Base-by-base conservation (phyloP, 2,888 invertebrate genomes). In the Agrilus cyanescens region DNA sequence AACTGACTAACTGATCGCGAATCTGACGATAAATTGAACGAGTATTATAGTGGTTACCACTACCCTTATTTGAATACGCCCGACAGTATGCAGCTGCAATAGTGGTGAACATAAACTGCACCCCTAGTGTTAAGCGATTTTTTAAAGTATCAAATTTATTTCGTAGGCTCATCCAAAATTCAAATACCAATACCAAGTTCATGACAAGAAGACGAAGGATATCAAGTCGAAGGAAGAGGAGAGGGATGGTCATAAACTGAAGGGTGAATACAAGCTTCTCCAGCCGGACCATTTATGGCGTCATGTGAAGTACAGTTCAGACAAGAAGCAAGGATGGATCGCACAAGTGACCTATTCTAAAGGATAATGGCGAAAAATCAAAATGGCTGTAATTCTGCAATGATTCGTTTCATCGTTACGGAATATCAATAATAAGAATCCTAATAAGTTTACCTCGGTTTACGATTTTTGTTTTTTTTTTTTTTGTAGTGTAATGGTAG, bases 231-330 rank as follows among this genome's bases (percentile, higher is more conserved):
- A 63, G 47, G 57, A 62, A 36, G 64, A 64, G 50, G 54, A 51
- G n/a, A 54, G 64, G 18, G 61, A 64, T 29, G 64, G 64, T 18
- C 54, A 61, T 55, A 62, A 61, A 54, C 62, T 64, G 30, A 62
- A 63, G 49, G 64, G 64, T 36, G 45, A 48, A 18, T 63, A 63
- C 57, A 61, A 58, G 42, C 52, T 63, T 14, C 48, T 62, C 43
- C 59, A 64, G 46, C 61, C 63, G 13, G 64, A 64, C 49, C 60
- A 61, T 50, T 59, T 58, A 35, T 52, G 62, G 41, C 58, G 63
- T 40, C 50, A 57, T 7, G 63, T 63, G 5, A 60, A 63, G 42
- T 63, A 63, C 49, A 52, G 54, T 14, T 49, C 62, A 31, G 62
- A 61, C 45, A 60, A 63, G 51, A 62, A 63, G 47, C 51, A 51